Evolutionary conservation across 2,113 vertebrate genomes (phyloP).

Genomic region (Motacilla alba): DNA sequence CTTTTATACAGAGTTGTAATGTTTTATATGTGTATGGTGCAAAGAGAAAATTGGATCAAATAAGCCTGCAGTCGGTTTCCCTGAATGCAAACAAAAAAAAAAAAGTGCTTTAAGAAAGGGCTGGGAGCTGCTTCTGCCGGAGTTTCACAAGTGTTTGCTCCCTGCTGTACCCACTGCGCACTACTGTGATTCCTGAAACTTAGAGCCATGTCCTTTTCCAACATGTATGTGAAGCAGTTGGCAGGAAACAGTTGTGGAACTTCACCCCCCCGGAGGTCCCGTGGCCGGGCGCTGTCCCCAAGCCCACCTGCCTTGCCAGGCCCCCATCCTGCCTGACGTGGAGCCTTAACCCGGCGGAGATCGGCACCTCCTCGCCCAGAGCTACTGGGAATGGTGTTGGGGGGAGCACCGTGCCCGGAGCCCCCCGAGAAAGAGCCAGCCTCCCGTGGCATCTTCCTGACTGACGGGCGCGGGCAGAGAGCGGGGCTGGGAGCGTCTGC

Average conservation of each 20-base stretch:
- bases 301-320: not conserved
- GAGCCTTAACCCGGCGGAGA: not conserved
- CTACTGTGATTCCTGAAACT: conserved; percentile 74
- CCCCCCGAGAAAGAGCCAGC: not conserved
- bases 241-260: conserved; percentile 67
- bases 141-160: conserved; percentile 69
- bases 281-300: not conserved
- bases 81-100: conserved; percentile 58
- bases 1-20: conserved; percentile 79
- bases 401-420: not conserved
- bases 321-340: not conserved
- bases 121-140: conserved; percentile 55
- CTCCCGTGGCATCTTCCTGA: not conserved
- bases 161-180: conserved; percentile 66
- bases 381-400: not conserved
- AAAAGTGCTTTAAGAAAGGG: conserved; percentile 73
- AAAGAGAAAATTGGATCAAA: conserved; percentile 80
- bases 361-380: not conserved
- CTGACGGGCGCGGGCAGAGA: not conserved
- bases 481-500: not conserved
- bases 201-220: conserved; percentile 69
- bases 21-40: conserved; percentile 80
- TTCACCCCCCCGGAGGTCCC: not conserved
- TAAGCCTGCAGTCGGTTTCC: conserved; percentile 69
- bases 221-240: conserved; percentile 63